Evolutionary conservation across 53 echinoderm and acorn worm genomes (phyloP), one percentile per base, ranked within the genome.

Genomic region (Stichopus horrens): DNA sequence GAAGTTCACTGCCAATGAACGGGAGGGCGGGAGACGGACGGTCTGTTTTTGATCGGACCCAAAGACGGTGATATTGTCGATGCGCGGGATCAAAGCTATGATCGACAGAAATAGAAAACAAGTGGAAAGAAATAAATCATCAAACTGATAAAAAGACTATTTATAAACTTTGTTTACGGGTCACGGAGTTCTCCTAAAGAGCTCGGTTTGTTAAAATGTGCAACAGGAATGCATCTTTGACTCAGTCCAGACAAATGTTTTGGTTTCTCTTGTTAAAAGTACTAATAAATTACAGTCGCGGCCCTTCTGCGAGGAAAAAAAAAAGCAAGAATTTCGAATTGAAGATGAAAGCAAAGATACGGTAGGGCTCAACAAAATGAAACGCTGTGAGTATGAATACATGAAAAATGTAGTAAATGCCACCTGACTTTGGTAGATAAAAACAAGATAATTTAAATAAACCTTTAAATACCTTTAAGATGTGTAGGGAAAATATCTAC

Each of bases 1-100:
- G 58, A 58, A 21, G 81, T 81, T 21, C 81, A 81, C 56, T 58
- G 81, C 53, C 81, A 57, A 81, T 56, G 81, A 81, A 57, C 81
- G 81, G 57, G 81, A 5, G 21, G 57, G 21, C 81, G 81, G 81
- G 81, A 5, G 21, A 53, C 56, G 21, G 81, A 81, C 56, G 81
- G 81, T 7, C 56, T 21, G 81, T 81, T 81, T 81, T 81, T 81
- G 81, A 81, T 81, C 81, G 56, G 5, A 56, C 55, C 56, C 58
- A 16, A 22, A 21, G 7, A 6, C 81, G 9, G 55, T 18, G 21
- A 56, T 21, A 18, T 54, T 79, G 21, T 79, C 54, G 54, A 54
- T 79, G 18, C n/a, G 53, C 10, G 53, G n/a, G 71, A 71, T 71
- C 71, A 71, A 21, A 13, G 21, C 53, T 79, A 21, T 79, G 79